Conservation (phyloP, 2,113 vertebrate species). For the Theristicus caerulescens region DNA sequence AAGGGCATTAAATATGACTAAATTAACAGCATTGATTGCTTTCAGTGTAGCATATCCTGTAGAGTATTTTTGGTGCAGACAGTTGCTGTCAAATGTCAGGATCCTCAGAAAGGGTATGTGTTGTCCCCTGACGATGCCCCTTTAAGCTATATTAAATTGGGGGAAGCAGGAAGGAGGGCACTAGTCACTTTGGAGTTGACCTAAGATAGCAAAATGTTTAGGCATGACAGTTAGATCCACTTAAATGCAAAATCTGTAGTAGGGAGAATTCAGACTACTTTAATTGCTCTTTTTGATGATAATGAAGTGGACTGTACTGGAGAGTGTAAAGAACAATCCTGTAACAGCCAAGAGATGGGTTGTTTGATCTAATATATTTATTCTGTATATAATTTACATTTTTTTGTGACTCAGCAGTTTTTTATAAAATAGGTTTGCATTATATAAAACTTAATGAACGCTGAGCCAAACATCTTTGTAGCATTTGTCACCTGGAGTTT, state of each 20-base stretch:
- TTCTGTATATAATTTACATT: neutral
- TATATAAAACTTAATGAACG: neutral
- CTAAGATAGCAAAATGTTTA: neutral
- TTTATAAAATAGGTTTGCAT: neutral
- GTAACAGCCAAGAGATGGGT: neutral
- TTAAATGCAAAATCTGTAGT: neutral
- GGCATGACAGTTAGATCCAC: neutral
- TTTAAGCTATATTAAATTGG: neutral
- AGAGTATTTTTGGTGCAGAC: neutral
- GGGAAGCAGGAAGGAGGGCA: neutral
- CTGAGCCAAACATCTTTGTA: neutral
- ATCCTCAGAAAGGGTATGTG: neutral
- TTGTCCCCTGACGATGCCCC: neutral
- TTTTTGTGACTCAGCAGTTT: neutral
- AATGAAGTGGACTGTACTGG: neutral
- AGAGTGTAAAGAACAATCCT: neutral
- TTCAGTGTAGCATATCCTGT: neutral
- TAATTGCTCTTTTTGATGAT: neutral
- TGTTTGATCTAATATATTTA: neutral
- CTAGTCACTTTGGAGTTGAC: neutral
- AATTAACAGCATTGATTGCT: neutral
- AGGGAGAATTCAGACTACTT: neutral
- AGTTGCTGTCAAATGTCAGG: neutral
- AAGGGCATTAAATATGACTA: neutral
- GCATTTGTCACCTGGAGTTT: neutral